Percentiles rank a stretch among this genome's conserved stretches.
Evolutionary conservation across 2,888 invertebrate genomes (phyloP).

Genomic region (Dasysyrphus albostriatus): DNA sequence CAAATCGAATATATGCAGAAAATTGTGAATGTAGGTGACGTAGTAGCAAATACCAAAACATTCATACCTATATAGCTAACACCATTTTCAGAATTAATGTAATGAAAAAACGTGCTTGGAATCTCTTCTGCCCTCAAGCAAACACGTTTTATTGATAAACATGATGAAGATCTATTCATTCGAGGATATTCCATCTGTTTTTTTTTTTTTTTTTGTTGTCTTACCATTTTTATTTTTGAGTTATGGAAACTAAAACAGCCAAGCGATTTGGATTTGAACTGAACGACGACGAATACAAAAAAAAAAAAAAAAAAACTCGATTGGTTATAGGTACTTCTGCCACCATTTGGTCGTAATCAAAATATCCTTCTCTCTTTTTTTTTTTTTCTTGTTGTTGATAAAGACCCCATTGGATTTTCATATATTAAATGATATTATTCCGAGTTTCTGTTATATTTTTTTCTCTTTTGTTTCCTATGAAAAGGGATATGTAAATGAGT

Average conservation of each 20-base stretch:
- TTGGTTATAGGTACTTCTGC: background rate
- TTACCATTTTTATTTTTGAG: constrained; percentile 21
- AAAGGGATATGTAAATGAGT: constrained; percentile 63
- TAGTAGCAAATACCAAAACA: background rate
- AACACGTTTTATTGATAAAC: constrained; percentile 73
- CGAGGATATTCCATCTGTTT: constrained; percentile 60
- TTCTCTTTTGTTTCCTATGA: constrained; percentile 25
- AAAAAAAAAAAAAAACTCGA: background rate
- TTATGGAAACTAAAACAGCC: constrained; percentile 28
- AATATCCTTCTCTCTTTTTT: constrained; percentile 20
- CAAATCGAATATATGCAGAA: constrained; percentile 51
- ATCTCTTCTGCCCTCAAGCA: constrained; percentile 57
- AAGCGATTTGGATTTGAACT: background rate
- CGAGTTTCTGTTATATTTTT: constrained; percentile 30
- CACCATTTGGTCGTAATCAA: constrained; percentile 20
- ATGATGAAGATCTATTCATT: constrained; percentile 74
- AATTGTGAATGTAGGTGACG: constrained; percentile 8
- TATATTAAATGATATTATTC: constrained; percentile 63
- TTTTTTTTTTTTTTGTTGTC: too few species aligned
- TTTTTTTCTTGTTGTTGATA: constrained; percentile 30
- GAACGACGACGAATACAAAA: background rate
- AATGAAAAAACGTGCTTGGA: constrained; percentile 72
- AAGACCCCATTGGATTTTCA: constrained; percentile 55
- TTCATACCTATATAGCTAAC: background rate
- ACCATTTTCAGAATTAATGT: constrained; percentile 62